Evolutionary conservation across 2,113 vertebrate genomes (phyloP).

Genomic region (Uropsilus gracilis): DNA sequence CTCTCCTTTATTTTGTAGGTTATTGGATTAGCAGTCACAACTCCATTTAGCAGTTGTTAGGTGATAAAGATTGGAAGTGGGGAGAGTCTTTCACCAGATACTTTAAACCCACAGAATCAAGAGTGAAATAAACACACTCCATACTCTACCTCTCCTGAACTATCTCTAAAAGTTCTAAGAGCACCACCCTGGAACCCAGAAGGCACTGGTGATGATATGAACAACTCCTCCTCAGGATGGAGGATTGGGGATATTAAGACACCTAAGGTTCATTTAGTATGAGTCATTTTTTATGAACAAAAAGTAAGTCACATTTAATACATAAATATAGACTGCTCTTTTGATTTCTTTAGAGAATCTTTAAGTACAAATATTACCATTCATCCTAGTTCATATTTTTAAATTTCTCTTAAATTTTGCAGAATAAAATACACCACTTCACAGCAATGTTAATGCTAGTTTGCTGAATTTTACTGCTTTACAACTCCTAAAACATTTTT

Average conservation of each 20-base stretch:
- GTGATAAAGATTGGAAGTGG: not conserved
- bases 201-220: not conserved
- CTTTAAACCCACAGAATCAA: not conserved
- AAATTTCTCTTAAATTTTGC: not conserved
- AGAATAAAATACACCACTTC: not conserved
- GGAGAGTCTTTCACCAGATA: not conserved
- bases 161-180: not conserved
- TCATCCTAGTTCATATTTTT: not conserved
- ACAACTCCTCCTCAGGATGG: not conserved
- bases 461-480: not conserved
- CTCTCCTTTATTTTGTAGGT: not conserved
- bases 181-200: not conserved
- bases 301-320: not conserved
- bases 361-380: conserved; percentile 13
- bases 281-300: not conserved
- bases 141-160: not conserved
- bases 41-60: not conserved
- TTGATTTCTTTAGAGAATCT: not conserved
- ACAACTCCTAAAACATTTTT: not conserved
- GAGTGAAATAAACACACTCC: not conserved
- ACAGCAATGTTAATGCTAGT: not conserved
- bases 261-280: not conserved
- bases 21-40: not conserved
- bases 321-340: not conserved
- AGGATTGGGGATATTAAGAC: not conserved